phyloP scores from a whole-genome alignment of 2,888 invertebrate genomes.

The Cataglyphis albicans region DNA sequence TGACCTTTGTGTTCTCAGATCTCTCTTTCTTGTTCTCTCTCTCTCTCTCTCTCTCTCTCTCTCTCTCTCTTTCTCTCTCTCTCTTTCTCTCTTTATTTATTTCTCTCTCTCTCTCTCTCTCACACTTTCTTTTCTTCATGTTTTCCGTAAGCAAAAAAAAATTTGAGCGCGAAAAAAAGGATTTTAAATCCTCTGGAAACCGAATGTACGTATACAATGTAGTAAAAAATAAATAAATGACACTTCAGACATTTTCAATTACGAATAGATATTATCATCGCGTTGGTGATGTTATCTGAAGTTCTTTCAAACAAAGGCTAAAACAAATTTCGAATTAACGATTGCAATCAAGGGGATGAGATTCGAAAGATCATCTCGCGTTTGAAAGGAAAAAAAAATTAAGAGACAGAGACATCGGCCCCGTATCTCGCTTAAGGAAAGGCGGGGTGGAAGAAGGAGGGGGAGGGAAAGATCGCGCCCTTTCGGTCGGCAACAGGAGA shows the following conservation, averaged over 20 bases:
- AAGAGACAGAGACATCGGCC: constrained; percentile 21
- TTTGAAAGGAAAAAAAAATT: background rate
- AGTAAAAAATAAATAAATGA: background rate
- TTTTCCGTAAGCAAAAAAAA: constrained; percentile 51
- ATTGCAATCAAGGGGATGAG: background rate
- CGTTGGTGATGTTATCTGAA: background rate
- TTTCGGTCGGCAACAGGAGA: constrained; percentile 51
- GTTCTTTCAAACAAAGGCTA: background rate
- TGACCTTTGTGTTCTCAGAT: constrained; percentile 42
- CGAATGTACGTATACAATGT: background rate
- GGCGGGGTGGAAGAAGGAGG: background rate
- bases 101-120: constrained; percentile 1
- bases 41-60: background rate
- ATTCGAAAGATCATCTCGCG: constrained; percentile 6
- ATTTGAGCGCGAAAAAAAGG: background rate
- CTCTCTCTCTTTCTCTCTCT: background rate
- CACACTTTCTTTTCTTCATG: background rate
- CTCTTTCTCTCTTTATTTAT: background rate
- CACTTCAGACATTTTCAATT: background rate
- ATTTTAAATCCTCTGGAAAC: background rate
- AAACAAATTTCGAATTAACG: background rate
- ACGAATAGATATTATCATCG: background rate
- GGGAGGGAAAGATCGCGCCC: constrained; percentile 48
- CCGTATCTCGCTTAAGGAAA: constrained; percentile 21
- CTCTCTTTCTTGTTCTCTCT: background rate